Conservation (phyloP, 1,140 invertebrate genomes). For the Grapholita molesta region DNA sequence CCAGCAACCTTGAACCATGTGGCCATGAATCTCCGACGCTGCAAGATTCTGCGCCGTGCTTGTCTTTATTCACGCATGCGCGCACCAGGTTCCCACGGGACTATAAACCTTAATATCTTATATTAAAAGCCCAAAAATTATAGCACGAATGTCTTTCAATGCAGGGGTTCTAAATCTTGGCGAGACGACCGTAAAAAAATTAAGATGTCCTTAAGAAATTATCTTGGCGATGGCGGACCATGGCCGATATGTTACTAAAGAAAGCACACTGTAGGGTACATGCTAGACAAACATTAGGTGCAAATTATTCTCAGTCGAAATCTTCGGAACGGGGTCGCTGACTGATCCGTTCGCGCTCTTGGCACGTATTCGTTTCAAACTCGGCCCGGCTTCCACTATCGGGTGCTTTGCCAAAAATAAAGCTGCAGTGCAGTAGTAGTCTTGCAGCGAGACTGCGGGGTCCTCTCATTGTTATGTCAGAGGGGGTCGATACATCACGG, state of each 20-base stretch:
- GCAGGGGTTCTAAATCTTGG: neutral
- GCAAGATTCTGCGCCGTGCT: conserved; percentile 9
- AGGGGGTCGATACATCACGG: conserved; percentile 57
- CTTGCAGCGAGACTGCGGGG: conserved; percentile 67
- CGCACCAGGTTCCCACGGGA: neutral
- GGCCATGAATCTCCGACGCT: neutral
- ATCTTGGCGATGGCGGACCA: neutral
- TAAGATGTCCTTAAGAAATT: too few species aligned
- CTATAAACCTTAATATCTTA: neutral
- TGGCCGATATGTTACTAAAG: neutral
- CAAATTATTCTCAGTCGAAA: neutral
- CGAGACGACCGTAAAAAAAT: too few species aligned
- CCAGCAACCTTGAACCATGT: neutral
- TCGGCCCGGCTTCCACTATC: conserved; percentile 29
- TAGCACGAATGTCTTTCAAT: neutral
- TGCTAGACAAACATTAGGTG: neutral
- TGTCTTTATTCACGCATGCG: conserved; percentile 5
- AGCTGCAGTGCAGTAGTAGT: conserved; percentile 69
- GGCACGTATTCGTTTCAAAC: conserved; percentile 38
- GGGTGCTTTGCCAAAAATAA: conserved; percentile 70
- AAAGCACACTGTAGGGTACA: neutral
- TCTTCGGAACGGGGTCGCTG: conserved; percentile 25
- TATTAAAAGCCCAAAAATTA: neutral
- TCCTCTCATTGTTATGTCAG: conserved; percentile 53
- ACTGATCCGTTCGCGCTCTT: conserved; percentile 29